phyloP scores from a whole-genome alignment of 2,113 vertebrate genomes.

The Scortum barcoo region DNA sequence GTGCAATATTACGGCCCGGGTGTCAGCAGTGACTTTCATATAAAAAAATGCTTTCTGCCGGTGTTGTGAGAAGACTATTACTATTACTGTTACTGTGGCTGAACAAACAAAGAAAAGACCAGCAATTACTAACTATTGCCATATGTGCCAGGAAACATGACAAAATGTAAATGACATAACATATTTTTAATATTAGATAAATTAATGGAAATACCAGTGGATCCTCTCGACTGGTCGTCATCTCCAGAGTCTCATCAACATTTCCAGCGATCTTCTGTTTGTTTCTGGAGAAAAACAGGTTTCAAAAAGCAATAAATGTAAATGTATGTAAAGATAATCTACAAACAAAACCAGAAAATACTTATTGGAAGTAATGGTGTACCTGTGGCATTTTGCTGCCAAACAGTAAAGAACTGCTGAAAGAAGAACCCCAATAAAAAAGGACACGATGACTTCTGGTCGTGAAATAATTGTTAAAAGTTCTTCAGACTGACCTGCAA shows the following conservation, averaged over 20 bases:
- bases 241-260: conserved; percentile 50
- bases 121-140: no score
- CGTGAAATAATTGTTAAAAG: neutral
- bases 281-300: conserved; percentile 28
- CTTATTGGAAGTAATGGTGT: neutral
- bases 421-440: conserved; percentile 59
- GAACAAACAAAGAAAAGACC: no score
- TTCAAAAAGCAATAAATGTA: accelerated
- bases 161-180: no score
- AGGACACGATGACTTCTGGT: conserved; percentile 42
- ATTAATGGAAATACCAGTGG: conserved; percentile 47
- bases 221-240: conserved; percentile 50
- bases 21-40: no score
- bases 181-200: neutral
- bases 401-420: conserved; percentile 57
- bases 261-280: conserved; percentile 22
- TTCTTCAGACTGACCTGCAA: neutral
- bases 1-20: no score
- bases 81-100: no score
- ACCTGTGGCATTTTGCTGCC: conserved; percentile 51
- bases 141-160: no score
- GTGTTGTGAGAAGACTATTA: no score
- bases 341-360: accelerated
- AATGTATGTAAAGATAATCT: neutral
- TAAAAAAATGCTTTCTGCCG: no score